Conservation (phyloP, 2,113 vertebrate species). For the Aramus guarauna region DNA sequence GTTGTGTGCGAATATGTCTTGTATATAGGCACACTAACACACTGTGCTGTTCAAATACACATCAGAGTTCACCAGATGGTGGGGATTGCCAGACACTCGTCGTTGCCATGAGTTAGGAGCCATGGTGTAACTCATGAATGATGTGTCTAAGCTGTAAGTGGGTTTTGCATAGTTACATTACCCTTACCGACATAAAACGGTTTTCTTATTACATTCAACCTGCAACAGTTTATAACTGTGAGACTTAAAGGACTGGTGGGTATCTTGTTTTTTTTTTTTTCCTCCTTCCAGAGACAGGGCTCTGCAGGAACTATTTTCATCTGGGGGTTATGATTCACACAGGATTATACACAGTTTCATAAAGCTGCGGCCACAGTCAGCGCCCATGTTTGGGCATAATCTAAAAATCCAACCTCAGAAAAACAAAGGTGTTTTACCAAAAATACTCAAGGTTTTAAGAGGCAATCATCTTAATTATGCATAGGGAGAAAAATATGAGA, state of each 20-base stretch:
- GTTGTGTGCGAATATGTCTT: constrained; percentile 14
- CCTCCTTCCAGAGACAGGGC: not conserved
- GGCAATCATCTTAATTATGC: constrained; percentile 57
- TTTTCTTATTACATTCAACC: not conserved
- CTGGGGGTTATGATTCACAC: constrained; percentile 37
- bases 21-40: constrained; percentile 60
- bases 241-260: not conserved
- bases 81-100: constrained; percentile 57
- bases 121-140: constrained; percentile 56
- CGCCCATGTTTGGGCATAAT: constrained; percentile 28
- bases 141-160: constrained; percentile 29
- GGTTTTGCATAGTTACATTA: constrained; percentile 24
- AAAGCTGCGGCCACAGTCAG: not conserved
- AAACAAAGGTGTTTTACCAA: constrained; percentile 52
- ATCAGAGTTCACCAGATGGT: constrained; percentile 65
- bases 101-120: constrained; percentile 56
- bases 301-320: constrained; percentile 32
- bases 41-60: constrained; percentile 63
- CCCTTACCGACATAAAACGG: not conserved
- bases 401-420: constrained; percentile 20
- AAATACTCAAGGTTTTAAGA: constrained; percentile 51
- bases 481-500: constrained; percentile 49
- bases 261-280: not conserved
- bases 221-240: not conserved
- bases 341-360: constrained; percentile 2